Evolutionary conservation across 1,140 invertebrate genomes (phyloP).

Genomic region (Liolophura sinensis): DNA sequence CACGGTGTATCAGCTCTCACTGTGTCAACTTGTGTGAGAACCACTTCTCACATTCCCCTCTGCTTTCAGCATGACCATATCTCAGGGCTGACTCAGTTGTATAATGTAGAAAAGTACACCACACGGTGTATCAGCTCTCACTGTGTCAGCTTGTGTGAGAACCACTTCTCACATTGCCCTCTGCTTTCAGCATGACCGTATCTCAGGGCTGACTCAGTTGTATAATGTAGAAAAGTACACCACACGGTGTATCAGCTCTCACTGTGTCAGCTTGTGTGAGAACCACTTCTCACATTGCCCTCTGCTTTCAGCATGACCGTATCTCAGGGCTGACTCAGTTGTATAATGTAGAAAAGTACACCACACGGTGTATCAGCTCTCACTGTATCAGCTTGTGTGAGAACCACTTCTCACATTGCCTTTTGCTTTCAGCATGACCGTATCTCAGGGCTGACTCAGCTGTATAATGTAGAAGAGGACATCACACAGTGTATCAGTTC

Average conservation of each 20-base stretch:
- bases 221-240: constrained; percentile 54
- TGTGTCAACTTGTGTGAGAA: too few relatives aligned
- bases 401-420: background rate
- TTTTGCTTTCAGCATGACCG: constrained; percentile 46
- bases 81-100: constrained; percentile 57
- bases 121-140: constrained; percentile 41
- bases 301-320: too few relatives aligned
- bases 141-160: too few relatives aligned
- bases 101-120: constrained; percentile 52
- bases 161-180: too few relatives aligned
- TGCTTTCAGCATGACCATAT: constrained; percentile 52
- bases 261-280: too few relatives aligned
- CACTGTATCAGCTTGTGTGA: too few relatives aligned
- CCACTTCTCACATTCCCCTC: too few relatives aligned
- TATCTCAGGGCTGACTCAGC: constrained; percentile 56
- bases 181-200: constrained; percentile 49
- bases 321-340: too few relatives aligned
- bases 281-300: too few relatives aligned
- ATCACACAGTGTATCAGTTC: constrained; percentile 57
- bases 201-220: constrained; percentile 56
- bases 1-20: too few relatives aligned
- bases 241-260: constrained; percentile 43
- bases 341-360: too few relatives aligned
- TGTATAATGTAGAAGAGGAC: constrained; percentile 54
- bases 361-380: too few relatives aligned